These are phyloP conservation scores for Platycnemis pennipes DNA, from an alignment of 2,888 invertebrate genomes.

Conservation along the genomic window DNA sequence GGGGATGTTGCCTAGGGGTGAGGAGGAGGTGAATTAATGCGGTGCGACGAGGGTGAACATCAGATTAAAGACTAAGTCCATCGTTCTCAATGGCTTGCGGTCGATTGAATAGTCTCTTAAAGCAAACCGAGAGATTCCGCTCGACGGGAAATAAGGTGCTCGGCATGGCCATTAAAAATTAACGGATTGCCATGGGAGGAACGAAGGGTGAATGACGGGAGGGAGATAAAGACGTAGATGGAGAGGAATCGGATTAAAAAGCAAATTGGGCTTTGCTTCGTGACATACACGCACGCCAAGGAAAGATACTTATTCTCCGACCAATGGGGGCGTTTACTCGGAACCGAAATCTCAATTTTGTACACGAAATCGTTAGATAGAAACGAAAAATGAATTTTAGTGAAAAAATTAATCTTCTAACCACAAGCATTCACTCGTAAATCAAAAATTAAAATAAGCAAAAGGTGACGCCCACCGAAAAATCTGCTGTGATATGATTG, in stretches of 20 bases:
- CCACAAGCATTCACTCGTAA: too few relatives aligned
- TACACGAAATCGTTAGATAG: too few relatives aligned
- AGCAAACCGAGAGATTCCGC: neutral
- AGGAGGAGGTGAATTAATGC: neutral
- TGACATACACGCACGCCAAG: neutral
- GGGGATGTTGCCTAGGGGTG: neutral
- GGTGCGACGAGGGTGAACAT: neutral
- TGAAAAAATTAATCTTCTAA: too few relatives aligned
- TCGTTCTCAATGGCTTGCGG: conserved; percentile 38
- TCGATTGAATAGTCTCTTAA: conserved; percentile 16
- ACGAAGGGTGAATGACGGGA: neutral
- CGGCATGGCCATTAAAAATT: neutral
- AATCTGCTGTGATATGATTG: too few relatives aligned
- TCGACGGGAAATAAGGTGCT: neutral
- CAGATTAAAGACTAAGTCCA: conserved; percentile 51
- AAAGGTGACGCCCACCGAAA: too few relatives aligned
- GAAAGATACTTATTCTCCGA: too few relatives aligned
- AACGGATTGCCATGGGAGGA: neutral
- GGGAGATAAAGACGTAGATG: neutral
- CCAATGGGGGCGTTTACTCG: too few relatives aligned
- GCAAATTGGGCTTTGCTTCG: neutral
- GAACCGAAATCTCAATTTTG: too few relatives aligned
- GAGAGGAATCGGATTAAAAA: neutral
- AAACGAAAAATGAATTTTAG: too few relatives aligned
- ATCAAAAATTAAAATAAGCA: too few relatives aligned